Conservation (phyloP, 2,888 invertebrate species). For the Sipha maydis region DNA sequence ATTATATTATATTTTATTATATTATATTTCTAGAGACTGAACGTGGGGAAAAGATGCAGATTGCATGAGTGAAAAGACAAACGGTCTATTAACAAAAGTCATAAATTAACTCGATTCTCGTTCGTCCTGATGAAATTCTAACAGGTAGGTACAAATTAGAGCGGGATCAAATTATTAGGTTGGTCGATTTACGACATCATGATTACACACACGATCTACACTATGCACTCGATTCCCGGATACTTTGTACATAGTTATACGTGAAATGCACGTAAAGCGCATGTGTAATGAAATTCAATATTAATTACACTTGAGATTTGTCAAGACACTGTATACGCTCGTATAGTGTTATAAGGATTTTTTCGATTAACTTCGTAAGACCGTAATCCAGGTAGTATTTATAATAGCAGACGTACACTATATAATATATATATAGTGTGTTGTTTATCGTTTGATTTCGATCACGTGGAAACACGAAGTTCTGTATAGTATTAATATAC, state of each 20-base stretch:
- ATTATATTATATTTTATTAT: too few relatives aligned
- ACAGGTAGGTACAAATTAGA: neutral
- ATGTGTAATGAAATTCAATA: neutral
- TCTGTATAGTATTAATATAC: too few relatives aligned
- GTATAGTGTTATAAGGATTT: neutral
- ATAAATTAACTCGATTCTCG: constrained; percentile 24
- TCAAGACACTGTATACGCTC: neutral
- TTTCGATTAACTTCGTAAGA: neutral
- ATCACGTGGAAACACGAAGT: neutral
- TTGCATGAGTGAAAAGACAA: neutral
- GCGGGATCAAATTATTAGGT: constrained; percentile 26
- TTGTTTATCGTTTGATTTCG: neutral
- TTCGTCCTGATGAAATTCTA: neutral
- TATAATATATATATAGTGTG: neutral
- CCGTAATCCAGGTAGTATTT: neutral
- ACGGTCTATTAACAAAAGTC: constrained; percentile 17
- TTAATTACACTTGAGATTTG: neutral
- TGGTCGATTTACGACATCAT: neutral
- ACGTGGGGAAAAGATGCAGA: neutral
- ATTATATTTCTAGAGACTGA: neutral
- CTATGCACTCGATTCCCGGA: too few relatives aligned
- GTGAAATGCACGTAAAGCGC: neutral
- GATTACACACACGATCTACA: neutral
- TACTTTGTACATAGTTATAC: neutral
- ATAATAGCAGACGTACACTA: neutral